Conservation (phyloP, 30 jellyfish, hydroid and myxozoan species). For the Pseudorhiza aurosa region DNA sequence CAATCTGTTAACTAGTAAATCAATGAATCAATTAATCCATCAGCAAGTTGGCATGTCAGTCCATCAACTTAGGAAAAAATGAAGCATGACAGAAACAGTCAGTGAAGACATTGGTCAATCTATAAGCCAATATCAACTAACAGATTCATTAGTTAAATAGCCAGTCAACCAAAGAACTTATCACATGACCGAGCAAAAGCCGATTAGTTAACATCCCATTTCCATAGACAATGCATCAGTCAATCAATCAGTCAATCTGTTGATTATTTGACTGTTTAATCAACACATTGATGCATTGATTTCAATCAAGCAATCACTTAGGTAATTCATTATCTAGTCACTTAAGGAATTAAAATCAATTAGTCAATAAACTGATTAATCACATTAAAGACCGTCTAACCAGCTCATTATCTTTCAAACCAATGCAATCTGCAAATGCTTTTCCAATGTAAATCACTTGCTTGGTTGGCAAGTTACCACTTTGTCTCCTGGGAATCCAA, state of each 20-base stretch:
- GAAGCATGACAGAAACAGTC: no score
- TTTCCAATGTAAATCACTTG: constrained; percentile 31
- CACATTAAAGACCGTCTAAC: constrained; percentile 10
- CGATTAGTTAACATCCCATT: no score
- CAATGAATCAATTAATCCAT: not conserved
- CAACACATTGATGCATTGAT: no score
- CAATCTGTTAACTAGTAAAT: not conserved
- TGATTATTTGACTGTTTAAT: no score
- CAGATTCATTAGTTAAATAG: no score
- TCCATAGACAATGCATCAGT: no score
- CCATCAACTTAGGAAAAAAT: no score
- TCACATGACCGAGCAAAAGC: no score
- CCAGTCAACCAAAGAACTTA: no score
- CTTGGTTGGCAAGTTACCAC: not conserved
- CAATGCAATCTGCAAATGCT: constrained; percentile 43
- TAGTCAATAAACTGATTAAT: not conserved
- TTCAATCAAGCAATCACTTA: not conserved
- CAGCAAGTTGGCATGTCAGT: not conserved
- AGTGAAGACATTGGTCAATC: no score
- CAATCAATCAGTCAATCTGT: not conserved
- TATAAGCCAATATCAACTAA: no score
- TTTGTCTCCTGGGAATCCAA: constrained; percentile 15
- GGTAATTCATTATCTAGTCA: not conserved
- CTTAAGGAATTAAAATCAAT: not conserved
- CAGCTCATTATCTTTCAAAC: constrained; percentile 25